Conservation (phyloP, 2,797 vertebrate species). For the Bucorvus abyssinicus region DNA sequence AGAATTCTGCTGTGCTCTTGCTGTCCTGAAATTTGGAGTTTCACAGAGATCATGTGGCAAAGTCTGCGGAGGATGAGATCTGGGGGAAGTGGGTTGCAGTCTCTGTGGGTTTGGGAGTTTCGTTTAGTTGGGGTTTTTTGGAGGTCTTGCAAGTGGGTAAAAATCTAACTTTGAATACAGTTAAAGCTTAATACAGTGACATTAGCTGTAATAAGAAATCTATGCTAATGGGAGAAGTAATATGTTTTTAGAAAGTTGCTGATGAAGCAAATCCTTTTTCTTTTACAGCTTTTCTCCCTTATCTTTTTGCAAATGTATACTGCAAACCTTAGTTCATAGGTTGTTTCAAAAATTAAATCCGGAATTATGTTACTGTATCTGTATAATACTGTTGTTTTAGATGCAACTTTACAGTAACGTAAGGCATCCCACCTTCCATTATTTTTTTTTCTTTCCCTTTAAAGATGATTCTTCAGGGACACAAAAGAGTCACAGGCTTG, state of each 20-base stretch:
- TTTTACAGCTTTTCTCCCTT: not conserved
- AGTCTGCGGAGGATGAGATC: slow-evolving; percentile 8
- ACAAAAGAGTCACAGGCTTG: not conserved
- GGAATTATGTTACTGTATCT: not conserved
- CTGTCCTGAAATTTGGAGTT: not conserved
- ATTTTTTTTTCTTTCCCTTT: not conserved
- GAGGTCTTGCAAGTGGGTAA: not conserved
- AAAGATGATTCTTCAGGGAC: not conserved
- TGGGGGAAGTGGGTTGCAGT: slow-evolving; percentile 19
- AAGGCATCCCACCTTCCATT: not conserved
- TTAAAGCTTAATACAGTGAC: not conserved
- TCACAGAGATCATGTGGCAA: not conserved
- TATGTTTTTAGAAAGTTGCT: not conserved
- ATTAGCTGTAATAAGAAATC: not conserved
- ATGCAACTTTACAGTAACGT: not conserved
- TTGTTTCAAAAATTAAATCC: not conserved
- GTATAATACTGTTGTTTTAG: not conserved
- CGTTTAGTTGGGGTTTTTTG: not conserved
- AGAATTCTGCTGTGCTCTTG: slow-evolving; percentile 1
- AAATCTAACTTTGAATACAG: not conserved
- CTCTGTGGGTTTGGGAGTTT: not conserved
- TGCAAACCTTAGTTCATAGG: not conserved
- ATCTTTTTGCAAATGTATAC: not conserved
- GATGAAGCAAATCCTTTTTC: not conserved
- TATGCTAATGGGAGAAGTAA: not conserved